Conservation (phyloP, 2,797 vertebrate species). For the Mormyrus proboscirostris region DNA sequence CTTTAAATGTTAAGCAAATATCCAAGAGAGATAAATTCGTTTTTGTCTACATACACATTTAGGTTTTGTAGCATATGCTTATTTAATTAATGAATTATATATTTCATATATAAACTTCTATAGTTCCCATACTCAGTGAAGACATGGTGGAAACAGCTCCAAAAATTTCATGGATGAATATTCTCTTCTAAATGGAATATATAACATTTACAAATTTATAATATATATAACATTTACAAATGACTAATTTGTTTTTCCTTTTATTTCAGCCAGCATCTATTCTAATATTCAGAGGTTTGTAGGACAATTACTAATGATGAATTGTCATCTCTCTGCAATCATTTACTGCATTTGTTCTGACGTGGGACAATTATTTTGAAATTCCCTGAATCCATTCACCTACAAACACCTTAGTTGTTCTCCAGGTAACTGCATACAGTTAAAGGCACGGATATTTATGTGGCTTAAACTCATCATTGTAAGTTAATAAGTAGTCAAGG, state of each 20-base stretch:
- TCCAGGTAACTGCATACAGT: not conserved
- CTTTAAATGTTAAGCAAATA: not conserved
- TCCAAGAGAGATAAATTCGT: not conserved
- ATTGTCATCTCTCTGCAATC: conserved; percentile 49
- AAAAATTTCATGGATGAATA: not conserved
- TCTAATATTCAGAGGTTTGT: conserved; percentile 46
- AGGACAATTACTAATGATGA: conserved; percentile 52
- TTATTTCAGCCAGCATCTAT: conserved; percentile 42
- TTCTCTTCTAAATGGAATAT: conserved; percentile 63
- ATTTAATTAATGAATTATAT: not conserved
- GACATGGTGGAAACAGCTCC: not conserved
- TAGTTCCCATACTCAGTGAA: not conserved
- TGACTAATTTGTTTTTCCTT: conserved; percentile 49
- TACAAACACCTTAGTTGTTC: not conserved
- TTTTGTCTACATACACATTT: not conserved
- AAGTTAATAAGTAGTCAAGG: not conserved
- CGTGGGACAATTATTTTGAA: not conserved
- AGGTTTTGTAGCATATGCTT: not conserved
- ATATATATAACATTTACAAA: conserved; percentile 57
- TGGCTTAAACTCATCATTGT: conserved; percentile 5
- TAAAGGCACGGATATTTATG: not conserved
- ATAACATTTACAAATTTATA: conserved; percentile 56
- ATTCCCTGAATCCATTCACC: not conserved
- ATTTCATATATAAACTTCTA: not conserved
- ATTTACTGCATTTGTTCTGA: not conserved